Percentiles rank a stretch among this genome's conserved stretches.
These are phyloP conservation scores for Mycalesis mineus DNA, from an alignment of 2,888 invertebrate genomes.

Conservation along the genomic window DNA sequence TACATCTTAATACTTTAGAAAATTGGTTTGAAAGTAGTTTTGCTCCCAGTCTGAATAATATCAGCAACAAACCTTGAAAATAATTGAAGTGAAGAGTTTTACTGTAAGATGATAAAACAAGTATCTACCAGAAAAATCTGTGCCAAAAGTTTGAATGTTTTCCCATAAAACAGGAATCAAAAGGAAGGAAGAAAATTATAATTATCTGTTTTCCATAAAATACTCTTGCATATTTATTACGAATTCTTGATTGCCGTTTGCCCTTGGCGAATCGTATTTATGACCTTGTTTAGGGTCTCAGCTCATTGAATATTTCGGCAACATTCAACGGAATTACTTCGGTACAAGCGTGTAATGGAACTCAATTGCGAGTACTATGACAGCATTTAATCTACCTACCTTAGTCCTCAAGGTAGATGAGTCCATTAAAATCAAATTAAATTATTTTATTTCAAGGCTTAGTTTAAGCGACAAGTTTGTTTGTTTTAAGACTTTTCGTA, in stretches of 20 bases:
- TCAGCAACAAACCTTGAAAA: too few species aligned
- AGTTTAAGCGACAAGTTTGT: too few species aligned
- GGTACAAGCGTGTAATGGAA: background rate
- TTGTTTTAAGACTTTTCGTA: too few species aligned
- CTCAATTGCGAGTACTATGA: background rate
- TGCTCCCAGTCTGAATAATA: too few species aligned
- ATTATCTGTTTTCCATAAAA: background rate
- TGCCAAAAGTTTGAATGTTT: background rate
- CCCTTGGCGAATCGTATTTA: background rate
- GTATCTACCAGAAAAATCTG: too few species aligned
- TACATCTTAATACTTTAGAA: too few species aligned
- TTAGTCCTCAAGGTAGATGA: background rate
- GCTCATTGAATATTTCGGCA: background rate
- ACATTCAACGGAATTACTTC: background rate
- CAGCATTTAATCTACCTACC: background rate
- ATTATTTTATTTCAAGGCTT: too few species aligned
- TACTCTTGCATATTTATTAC: background rate
- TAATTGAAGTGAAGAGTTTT: too few species aligned
- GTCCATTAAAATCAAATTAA: too few species aligned
- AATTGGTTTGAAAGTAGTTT: too few species aligned
- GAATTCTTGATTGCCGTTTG: background rate
- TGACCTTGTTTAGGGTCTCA: background rate
- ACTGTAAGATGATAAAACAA: too few species aligned
- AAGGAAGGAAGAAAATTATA: background rate
- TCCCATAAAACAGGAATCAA: background rate